Percentiles rank a stretch among this genome's conserved stretches.
Conservation (phyloP, 1,140 invertebrate species). For the Saccostrea cuccullata region DNA sequence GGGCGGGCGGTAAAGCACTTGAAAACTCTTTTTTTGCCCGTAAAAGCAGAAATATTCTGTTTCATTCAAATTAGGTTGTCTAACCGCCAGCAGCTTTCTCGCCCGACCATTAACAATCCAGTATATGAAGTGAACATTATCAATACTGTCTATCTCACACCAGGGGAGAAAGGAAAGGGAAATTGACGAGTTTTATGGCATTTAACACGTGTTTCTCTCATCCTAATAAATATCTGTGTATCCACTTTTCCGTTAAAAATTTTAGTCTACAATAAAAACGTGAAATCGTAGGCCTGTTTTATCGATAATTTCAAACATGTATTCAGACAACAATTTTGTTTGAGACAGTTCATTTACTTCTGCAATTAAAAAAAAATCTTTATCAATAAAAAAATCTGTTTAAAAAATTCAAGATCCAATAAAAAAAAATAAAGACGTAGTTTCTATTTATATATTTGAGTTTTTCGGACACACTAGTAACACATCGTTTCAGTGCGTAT, state of each 20-base stretch:
- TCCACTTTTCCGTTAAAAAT: neutral
- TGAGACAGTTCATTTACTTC: no score
- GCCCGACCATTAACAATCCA: conserved; percentile 18
- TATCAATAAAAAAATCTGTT: no score
- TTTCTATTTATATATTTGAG: neutral
- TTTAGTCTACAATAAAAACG: neutral
- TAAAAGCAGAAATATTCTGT: conserved; percentile 27
- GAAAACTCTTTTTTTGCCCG: neutral
- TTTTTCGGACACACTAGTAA: neutral
- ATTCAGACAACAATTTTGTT: no score
- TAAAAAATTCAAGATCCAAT: no score
- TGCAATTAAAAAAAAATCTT: no score
- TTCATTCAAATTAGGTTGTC: conserved; percentile 34
- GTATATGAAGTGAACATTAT: conserved; percentile 28
- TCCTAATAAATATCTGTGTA: conserved; percentile 6
- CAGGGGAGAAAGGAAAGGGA: conserved; percentile 19
- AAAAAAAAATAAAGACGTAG: neutral
- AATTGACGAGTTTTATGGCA: conserved; percentile 28
- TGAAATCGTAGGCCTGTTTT: no score
- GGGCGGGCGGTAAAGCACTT: conserved; percentile 8
- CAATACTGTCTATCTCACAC: conserved; percentile 15
- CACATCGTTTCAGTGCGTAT: neutral
- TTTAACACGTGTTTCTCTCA: conserved; percentile 18
- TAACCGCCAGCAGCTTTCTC: conserved; percentile 18
- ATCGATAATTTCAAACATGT: no score